A percentile compares a stretch with the other conserved stretches of the same genome.
phyloP scores from a whole-genome alignment of 1,140 invertebrate species.

The Parasteatoda tepidariorum region DNA sequence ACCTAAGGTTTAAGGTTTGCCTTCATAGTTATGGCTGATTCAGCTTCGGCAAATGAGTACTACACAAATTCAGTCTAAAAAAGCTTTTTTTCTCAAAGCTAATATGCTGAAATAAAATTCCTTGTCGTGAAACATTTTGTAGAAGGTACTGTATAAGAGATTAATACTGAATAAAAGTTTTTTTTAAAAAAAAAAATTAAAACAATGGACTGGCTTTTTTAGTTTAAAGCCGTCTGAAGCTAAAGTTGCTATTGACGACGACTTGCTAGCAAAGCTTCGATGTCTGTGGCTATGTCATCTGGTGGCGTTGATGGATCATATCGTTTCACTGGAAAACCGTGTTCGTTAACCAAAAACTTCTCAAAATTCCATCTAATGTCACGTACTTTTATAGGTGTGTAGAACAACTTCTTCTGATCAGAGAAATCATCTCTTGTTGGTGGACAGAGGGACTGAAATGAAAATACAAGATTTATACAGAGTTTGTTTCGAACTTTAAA shows the following conservation, averaged over 20 bases:
- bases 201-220: background rate
- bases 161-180: background rate
- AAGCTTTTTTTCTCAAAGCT: background rate
- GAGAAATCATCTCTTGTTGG: constrained; percentile 66
- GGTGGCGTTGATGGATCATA: constrained; percentile 69
- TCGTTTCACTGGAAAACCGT: constrained; percentile 71
- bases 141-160: background rate
- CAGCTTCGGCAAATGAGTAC: background rate
- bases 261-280: constrained; percentile 11
- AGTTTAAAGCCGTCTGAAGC: background rate
- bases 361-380: constrained; percentile 76
- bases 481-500: background rate
- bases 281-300: constrained; percentile 56
- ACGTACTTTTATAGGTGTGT: constrained; percentile 68
- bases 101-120: background rate
- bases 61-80: background rate
- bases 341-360: constrained; percentile 72
- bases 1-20: constrained; percentile 47
- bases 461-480: background rate
- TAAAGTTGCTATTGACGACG: background rate
- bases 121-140: background rate
- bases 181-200: background rate
- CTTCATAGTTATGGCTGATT: constrained; percentile 24
- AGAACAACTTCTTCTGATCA: constrained; percentile 67
- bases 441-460: constrained; percentile 64